These are phyloP conservation scores for Sebastolobus altivelis DNA, from an alignment of 2,797 vertebrate species.

Conservation along the genomic window DNA sequence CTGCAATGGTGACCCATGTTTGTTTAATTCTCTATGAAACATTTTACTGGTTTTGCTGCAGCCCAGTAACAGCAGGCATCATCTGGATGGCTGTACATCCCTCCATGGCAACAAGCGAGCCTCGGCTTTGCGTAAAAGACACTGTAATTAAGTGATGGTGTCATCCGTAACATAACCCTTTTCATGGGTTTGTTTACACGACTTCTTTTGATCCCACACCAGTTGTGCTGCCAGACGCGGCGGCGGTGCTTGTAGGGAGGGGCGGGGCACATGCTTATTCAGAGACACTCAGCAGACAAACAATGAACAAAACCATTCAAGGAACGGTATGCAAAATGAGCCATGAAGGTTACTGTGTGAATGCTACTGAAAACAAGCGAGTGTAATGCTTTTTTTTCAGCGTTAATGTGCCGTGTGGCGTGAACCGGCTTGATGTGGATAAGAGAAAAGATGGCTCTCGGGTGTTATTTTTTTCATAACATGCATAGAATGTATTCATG, in stretches of 20 bases:
- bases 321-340: slow-evolving; percentile 41
- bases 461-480: slow-evolving; percentile 39
- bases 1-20: not conserved
- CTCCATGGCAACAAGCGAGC: slow-evolving; percentile 20
- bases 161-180: slow-evolving; percentile 70
- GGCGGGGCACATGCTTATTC: slow-evolving; percentile 62
- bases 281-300: slow-evolving; percentile 50
- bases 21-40: slow-evolving; percentile 20
- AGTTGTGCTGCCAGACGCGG: slow-evolving; percentile 47
- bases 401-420: not conserved
- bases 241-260: slow-evolving; percentile 37
- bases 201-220: slow-evolving; percentile 62
- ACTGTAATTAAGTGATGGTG: slow-evolving; percentile 69
- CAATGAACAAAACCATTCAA: slow-evolving; percentile 54
- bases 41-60: slow-evolving; percentile 5
- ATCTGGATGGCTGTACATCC: slow-evolving; percentile 16
- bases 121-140: slow-evolving; percentile 44
- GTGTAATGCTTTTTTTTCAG: slow-evolving; percentile 15
- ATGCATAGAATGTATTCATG: slow-evolving; percentile 36
- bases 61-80: slow-evolving; percentile 26
- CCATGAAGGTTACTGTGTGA: slow-evolving; percentile 35
- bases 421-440: slow-evolving; percentile 16
- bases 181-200: slow-evolving; percentile 72
- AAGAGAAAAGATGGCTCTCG: slow-evolving; percentile 12
- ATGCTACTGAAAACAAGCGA: slow-evolving; percentile 24